A percentile compares a stretch with the other conserved stretches of the same genome.
These are phyloP conservation scores for Lottia scabra DNA, from an alignment of 2,888 invertebrate species.

Conservation along the genomic window DNA sequence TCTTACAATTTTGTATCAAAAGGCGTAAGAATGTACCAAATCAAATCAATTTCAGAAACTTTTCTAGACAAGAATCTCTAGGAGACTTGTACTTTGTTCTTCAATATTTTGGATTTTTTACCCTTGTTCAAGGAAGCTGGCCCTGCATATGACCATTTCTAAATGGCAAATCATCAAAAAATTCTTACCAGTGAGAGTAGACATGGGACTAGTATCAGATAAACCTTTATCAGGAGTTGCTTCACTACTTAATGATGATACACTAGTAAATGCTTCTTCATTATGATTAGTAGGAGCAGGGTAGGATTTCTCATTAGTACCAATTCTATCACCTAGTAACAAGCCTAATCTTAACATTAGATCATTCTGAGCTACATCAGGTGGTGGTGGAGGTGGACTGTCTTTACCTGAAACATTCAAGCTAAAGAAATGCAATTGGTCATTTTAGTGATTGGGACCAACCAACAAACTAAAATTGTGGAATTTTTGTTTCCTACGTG, in stretches of 20 bases:
- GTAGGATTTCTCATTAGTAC: constrained; percentile 7
- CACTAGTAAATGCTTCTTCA: constrained; percentile 71
- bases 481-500: too few species aligned
- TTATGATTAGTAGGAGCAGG: constrained; percentile 44
- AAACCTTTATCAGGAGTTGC: constrained; percentile 78
- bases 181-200: constrained; percentile 80
- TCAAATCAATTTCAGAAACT: too few species aligned
- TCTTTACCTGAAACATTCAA: constrained; percentile 31
- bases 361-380: constrained; percentile 78
- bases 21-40: too few species aligned
- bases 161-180: neutral
- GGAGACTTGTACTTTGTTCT: too few species aligned
- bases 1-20: too few species aligned
- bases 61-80: too few species aligned
- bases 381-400: constrained; percentile 65
- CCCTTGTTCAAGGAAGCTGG: too few species aligned
- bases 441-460: too few species aligned
- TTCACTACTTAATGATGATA: constrained; percentile 74
- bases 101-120: too few species aligned
- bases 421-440: too few species aligned
- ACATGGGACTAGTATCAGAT: constrained; percentile 89
- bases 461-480: too few species aligned
- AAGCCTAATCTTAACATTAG: constrained; percentile 86
- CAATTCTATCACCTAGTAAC: constrained; percentile 80
- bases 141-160: too few species aligned